Evolutionary conservation across 2,888 invertebrate species (phyloP).

Genomic region (Phytoseiulus persimilis): DNA sequence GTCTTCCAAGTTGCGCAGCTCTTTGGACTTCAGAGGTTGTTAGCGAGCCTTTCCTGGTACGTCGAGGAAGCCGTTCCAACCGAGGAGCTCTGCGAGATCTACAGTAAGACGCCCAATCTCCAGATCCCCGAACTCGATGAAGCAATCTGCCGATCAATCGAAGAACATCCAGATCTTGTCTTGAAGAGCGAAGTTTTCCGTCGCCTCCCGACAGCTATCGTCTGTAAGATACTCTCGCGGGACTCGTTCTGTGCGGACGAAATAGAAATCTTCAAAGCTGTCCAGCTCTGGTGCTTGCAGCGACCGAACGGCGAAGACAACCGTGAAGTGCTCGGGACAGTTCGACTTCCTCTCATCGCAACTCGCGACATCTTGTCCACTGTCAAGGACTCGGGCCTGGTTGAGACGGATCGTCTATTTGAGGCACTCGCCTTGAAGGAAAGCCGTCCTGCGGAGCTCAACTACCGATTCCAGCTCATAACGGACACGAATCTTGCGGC

Average conservation of each 20-base stretch:
- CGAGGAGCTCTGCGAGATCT: constrained; percentile 84
- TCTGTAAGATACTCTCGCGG: constrained; percentile 73
- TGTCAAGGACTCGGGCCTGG: constrained; percentile 75
- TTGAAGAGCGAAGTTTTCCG: constrained; percentile 74
- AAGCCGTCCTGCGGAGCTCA: constrained; percentile 66
- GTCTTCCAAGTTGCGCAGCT: constrained; percentile 81
- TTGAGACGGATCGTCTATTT: constrained; percentile 78
- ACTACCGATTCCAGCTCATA: constrained; percentile 65
- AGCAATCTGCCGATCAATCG: constrained; percentile 82
- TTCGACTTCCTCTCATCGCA: constrained; percentile 76
- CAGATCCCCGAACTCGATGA: constrained; percentile 57
- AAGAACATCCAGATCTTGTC: constrained; percentile 75
- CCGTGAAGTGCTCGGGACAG: constrained; percentile 48
- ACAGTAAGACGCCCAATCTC: constrained; percentile 76
- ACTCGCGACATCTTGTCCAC: constrained; percentile 75
- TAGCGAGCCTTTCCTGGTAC: constrained; percentile 84
- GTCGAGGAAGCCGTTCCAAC: constrained; percentile 75
- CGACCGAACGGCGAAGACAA: constrained; percentile 59
- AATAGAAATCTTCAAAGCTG: constrained; percentile 84
- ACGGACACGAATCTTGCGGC: constrained; percentile 87
- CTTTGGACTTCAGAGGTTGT: constrained; percentile 85
- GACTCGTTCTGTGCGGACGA: constrained; percentile 95
- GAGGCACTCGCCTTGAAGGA: constrained; percentile 86
- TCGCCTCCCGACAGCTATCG: constrained; percentile 68
- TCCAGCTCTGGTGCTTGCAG: constrained; percentile 73